Percentiles rank a stretch among this genome's conserved stretches.
phyloP scores from a whole-genome alignment of 1,140 invertebrate genomes.

The Lutraria rhynchaena region DNA sequence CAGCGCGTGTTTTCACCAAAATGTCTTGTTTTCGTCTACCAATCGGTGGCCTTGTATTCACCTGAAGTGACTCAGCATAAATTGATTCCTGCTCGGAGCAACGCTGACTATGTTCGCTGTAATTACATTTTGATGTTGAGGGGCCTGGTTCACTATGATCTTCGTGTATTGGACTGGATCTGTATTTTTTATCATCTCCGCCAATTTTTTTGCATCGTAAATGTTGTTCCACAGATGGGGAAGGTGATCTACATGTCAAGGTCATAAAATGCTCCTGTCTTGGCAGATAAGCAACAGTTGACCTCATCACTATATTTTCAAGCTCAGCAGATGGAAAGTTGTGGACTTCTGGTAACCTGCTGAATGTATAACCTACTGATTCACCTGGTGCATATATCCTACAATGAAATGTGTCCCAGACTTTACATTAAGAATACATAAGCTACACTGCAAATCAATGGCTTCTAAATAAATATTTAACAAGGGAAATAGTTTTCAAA shows the following conservation, averaged over 20 bases:
- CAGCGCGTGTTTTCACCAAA: not conserved
- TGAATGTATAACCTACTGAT: conserved; percentile 85
- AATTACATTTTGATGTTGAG: conserved; percentile 35
- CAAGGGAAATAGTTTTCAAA: no score
- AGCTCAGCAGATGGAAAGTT: conserved; percentile 89
- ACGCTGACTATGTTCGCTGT: not conserved
- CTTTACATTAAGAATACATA: not conserved
- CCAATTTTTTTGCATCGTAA: conserved; percentile 21
- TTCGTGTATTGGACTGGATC: not conserved
- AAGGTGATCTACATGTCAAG: conserved; percentile 35
- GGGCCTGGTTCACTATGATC: conserved; percentile 8
- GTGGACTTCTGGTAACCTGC: conserved; percentile 88
- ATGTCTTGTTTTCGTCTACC: conserved; percentile 35
- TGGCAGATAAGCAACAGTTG: conserved; percentile 66
- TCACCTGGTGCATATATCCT: conserved; percentile 85
- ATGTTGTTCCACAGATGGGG: conserved; percentile 12
- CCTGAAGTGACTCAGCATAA: not conserved
- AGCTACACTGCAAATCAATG: no score
- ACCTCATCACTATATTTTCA: conserved; percentile 59
- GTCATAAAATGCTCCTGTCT: conserved; percentile 49
- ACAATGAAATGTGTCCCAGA: conserved; percentile 59
- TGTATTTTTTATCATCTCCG: conserved; percentile 1
- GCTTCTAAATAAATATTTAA: no score
- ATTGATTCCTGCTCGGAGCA: not conserved
- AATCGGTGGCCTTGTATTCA: conserved; percentile 34